Evolutionary conservation across 2,113 vertebrate species (phyloP).

Genomic region (Plecotus auritus): DNA sequence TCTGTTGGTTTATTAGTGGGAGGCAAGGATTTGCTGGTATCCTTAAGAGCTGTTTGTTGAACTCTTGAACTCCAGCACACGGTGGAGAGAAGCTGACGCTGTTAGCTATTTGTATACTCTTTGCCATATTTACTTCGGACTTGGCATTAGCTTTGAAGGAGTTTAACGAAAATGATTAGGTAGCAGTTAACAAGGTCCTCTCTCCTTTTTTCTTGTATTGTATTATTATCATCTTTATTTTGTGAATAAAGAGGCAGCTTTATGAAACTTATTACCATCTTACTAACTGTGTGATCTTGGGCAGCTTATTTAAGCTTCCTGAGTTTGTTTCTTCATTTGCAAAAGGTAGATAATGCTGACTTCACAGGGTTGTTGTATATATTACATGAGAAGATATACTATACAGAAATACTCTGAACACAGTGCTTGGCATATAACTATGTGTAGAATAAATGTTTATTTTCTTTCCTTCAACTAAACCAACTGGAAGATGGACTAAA

Average conservation of each 20-base stretch:
- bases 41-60: conserved; percentile 83
- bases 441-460: not conserved
- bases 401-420: not conserved
- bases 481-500: not conserved
- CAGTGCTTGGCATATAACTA: not conserved
- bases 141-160: not conserved
- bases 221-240: not conserved
- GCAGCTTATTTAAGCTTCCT: not conserved
- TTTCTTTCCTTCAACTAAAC: conserved; percentile 1
- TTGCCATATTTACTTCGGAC: not conserved
- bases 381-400: not conserved
- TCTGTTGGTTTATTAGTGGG: conserved; percentile 78
- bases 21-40: conserved; percentile 81
- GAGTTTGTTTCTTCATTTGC: not conserved
- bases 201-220: not conserved
- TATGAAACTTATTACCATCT: not conserved
- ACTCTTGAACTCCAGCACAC: conserved; percentile 83
- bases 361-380: not conserved
- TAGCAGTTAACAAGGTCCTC: no score
- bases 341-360: not conserved
- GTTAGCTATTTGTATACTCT: conserved; percentile 82
- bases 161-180: not conserved
- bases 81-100: conserved; percentile 78
- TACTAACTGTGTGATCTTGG: not conserved
- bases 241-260: not conserved